phyloP scores from a whole-genome alignment of 2,888 invertebrate genomes.

The Sinopyrophorus schimmeli region DNA sequence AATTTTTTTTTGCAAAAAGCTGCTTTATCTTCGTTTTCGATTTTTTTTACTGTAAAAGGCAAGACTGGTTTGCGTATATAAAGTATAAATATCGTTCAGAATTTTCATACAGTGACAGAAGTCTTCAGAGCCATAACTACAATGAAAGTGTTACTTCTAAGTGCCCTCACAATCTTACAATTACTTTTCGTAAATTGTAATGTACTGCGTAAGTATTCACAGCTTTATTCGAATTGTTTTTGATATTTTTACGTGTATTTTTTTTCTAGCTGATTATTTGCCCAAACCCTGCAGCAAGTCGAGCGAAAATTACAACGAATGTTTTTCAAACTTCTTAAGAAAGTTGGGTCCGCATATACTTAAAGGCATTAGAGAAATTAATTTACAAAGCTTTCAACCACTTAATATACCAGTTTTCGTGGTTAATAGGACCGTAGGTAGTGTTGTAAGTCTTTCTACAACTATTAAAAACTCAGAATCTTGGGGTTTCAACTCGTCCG shows the following conservation, averaged over 20 bases:
- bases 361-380: slow-evolving; percentile 68
- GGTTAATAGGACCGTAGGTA: slow-evolving; percentile 3
- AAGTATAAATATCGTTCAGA: no score
- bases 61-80: no score
- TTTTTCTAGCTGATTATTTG: slow-evolving; percentile 7
- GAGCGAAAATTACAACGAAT: slow-evolving; percentile 2
- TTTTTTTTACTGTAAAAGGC: no score
- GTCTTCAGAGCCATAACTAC: no score
- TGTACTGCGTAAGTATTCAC: slow-evolving; percentile 67
- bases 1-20: no score
- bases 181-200: no score
- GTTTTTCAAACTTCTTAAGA: slow-evolving; percentile 45
- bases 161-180: no score
- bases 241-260: no score
- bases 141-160: no score
- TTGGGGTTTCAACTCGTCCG: slow-evolving; percentile 52
- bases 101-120: no score
- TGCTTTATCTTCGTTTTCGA: no score
- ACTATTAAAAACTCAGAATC: slow-evolving; percentile 67
- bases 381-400: slow-evolving; percentile 72
- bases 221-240: no score
- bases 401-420: slow-evolving; percentile 46
- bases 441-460: slow-evolving; percentile 59
- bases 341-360: slow-evolving; percentile 61
- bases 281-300: slow-evolving; percentile 7